phyloP scores from a whole-genome alignment of 2,888 invertebrate species.

The Notodonta dromedarius region DNA sequence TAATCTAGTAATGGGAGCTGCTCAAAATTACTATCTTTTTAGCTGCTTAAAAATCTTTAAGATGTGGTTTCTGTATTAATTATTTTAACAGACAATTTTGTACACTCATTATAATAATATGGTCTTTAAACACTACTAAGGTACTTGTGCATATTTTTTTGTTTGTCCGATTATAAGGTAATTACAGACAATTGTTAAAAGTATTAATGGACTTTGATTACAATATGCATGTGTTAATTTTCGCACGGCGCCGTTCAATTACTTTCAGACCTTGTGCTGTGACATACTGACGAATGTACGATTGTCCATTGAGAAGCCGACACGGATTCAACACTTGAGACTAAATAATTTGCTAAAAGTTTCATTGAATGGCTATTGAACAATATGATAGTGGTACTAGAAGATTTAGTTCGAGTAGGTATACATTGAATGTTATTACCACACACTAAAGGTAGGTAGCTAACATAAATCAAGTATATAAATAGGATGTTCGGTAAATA shows the following conservation, averaged over 20 bases:
- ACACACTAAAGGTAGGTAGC: too few species aligned
- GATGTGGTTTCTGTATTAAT: too few species aligned
- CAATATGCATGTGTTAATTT: slow-evolving; percentile 62
- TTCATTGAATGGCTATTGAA: slow-evolving; percentile 3
- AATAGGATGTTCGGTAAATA: too few species aligned
- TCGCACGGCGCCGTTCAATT: slow-evolving; percentile 69
- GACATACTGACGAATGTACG: slow-evolving; percentile 74
- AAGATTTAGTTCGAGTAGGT: neutral
- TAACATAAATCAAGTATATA: too few species aligned
- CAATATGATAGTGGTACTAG: neutral
- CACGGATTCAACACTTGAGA: slow-evolving; percentile 37
- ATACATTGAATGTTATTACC: too few species aligned
- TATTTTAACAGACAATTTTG: too few species aligned
- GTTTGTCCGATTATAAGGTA: slow-evolving; percentile 47
- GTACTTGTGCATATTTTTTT: slow-evolving; percentile 15
- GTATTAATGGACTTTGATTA: slow-evolving; percentile 59
- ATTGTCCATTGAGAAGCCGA: slow-evolving; percentile 56
- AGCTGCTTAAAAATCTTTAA: too few species aligned
- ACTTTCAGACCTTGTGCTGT: slow-evolving; percentile 69
- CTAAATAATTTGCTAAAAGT: slow-evolving; percentile 17
- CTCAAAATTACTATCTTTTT: too few species aligned
- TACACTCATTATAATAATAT: neutral
- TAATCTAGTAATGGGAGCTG: too few species aligned
- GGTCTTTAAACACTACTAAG: neutral
- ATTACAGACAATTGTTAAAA: slow-evolving; percentile 57